Conservation (phyloP, 1,140 invertebrate genomes). For the Watersipora subatra region DNA sequence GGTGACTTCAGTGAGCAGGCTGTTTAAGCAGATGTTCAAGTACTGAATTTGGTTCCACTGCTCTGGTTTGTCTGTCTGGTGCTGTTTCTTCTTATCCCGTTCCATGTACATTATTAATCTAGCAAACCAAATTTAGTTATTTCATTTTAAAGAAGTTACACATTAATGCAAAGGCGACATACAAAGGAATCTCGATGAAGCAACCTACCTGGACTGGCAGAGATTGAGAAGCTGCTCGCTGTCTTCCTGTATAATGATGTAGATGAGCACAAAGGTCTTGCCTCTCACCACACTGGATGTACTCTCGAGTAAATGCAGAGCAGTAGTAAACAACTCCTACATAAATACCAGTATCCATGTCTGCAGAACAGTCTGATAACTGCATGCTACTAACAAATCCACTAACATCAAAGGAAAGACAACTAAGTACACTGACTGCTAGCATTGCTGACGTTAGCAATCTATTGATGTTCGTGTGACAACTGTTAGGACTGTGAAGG, state of each 20-base stretch:
- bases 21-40: constrained; percentile 23
- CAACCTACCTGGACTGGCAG: constrained; percentile 30
- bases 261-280: constrained; percentile 30
- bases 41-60: constrained; percentile 16
- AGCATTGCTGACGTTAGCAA: background rate
- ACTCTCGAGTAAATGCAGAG: constrained; percentile 27
- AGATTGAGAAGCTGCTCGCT: constrained; percentile 22
- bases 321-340: constrained; percentile 22
- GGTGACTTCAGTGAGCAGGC: constrained; percentile 15
- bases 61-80: constrained; percentile 16
- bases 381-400: too few species aligned
- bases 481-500: background rate
- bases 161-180: too few species aligned
- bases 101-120: constrained; percentile 36
- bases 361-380: background rate
- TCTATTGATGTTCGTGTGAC: background rate
- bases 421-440: background rate
- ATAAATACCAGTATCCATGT: background rate
- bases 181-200: too few species aligned
- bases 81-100: constrained; percentile 25
- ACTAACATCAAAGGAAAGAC: background rate
- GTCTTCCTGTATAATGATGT: constrained; percentile 22
- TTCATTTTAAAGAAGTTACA: too few species aligned
- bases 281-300: constrained; percentile 28
- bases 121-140: constrained; percentile 7